Evolutionary conservation across 2,797 vertebrate genomes (phyloP).

Genomic region (Todus mexicanus): DNA sequence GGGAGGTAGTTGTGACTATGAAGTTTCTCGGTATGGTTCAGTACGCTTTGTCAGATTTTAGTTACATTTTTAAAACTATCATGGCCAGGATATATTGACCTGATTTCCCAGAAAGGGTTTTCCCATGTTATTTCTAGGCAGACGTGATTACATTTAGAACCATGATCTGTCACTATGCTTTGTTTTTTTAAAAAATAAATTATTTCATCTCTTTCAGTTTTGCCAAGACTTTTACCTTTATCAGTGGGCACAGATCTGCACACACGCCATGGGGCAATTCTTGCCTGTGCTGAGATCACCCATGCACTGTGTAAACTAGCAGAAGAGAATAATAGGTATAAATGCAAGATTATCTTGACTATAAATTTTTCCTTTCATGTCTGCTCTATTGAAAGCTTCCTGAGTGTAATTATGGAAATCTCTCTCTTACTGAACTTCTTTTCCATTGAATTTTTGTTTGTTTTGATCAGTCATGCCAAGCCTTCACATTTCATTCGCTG

Average conservation of each 20-base stretch:
- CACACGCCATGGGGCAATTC: slow-evolving; percentile 88
- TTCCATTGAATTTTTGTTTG: not conserved
- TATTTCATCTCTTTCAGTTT: slow-evolving; percentile 75
- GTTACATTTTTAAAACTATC: not conserved
- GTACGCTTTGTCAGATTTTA: not conserved
- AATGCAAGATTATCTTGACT: not conserved
- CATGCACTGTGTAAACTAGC: slow-evolving; percentile 84
- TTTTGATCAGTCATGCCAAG: not conserved
- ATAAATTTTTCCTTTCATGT: not conserved
- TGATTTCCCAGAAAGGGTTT: not conserved
- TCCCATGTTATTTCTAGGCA: not conserved
- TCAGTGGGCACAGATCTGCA: slow-evolving; percentile 86
- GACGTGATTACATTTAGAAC: not conserved
- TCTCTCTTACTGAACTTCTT: not conserved
- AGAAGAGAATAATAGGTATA: slow-evolving; percentile 82
- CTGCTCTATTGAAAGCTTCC: slow-evolving; percentile 4
- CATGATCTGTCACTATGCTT: not conserved
- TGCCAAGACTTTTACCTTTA: slow-evolving; percentile 84
- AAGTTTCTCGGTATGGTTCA: not conserved
- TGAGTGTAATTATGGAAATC: not conserved
- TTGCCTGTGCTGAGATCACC: slow-evolving; percentile 90
- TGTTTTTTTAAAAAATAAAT: not conserved
- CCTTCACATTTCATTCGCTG: not conserved
- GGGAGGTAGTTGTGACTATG: not conserved
- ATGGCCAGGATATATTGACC: not conserved